Conservation (phyloP, 1,140 invertebrate species). For the Eupristina koningsbergeri region DNA sequence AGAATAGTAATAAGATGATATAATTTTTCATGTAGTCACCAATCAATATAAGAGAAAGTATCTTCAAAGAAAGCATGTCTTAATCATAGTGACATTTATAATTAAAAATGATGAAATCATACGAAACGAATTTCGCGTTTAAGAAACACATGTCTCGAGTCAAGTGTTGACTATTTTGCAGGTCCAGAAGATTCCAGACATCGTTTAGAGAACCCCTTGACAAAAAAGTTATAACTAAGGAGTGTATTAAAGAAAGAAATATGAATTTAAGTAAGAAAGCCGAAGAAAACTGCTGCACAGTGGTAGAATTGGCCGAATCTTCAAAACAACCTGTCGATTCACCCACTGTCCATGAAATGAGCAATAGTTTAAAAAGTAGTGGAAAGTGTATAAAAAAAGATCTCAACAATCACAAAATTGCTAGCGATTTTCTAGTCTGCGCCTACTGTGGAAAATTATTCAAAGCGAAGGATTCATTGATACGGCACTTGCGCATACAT, state of each 20-base stretch:
- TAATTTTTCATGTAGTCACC: not conserved
- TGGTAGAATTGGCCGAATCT: conserved; percentile 1
- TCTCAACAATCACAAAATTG: not conserved
- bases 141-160: conserved; percentile 55
- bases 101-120: not conserved
- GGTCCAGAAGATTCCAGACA: conserved; percentile 62
- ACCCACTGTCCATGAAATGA: not conserved
- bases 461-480: conserved; percentile 30
- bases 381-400: not conserved
- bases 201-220: conserved; percentile 63
- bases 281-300: not conserved
- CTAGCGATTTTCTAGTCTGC: not conserved
- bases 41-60: not conserved
- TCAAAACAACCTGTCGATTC: not conserved
- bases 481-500: conserved; percentile 53
- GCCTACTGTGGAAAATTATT: conserved; percentile 55
- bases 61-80: not conserved
- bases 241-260: conserved; percentile 37
- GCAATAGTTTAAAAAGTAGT: not conserved
- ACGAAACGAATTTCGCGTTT: not conserved
- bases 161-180: conserved; percentile 69
- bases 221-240: conserved; percentile 61
- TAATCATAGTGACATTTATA: not conserved
- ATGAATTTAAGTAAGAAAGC: not conserved
- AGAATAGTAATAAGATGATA: not conserved